Evolutionary conservation across 2,888 invertebrate genomes (phyloP).

Genomic region (Lumbricus terrestris): DNA sequence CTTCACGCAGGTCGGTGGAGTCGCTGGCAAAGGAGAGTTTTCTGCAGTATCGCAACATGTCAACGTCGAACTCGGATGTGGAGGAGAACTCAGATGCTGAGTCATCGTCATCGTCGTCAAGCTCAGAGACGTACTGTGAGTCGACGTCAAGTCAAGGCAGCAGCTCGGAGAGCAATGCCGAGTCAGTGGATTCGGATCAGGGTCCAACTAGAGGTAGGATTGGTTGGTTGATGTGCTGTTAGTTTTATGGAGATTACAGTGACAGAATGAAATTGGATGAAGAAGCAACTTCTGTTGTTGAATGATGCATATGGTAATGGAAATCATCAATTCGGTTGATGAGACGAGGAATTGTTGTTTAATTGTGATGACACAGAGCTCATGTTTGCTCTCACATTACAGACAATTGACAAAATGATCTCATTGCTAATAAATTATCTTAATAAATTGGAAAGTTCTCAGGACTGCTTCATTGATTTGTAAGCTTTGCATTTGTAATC

Average conservation of each 20-base stretch:
- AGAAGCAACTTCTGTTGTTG: neutral
- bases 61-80: neutral
- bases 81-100: neutral
- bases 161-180: neutral
- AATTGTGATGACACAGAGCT: neutral
- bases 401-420: too few relatives aligned
- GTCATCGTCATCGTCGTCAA: neutral
- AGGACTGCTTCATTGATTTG: neutral
- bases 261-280: neutral
- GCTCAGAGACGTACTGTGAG: slow-evolving; percentile 3
- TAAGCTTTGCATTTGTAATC: neutral
- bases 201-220: neutral
- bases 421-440: too few relatives aligned
- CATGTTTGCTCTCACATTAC: neutral
- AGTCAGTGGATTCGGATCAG: neutral
- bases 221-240: neutral
- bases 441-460: too few relatives aligned
- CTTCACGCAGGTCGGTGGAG: neutral
- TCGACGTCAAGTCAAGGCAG: neutral
- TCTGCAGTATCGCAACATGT: slow-evolving; percentile 12
- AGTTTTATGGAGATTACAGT: neutral
- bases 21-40: neutral
- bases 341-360: neutral
- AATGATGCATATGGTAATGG: too few relatives aligned
- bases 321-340: neutral